Percentiles rank a stretch among this genome's conserved stretches.
phyloP scores from a whole-genome alignment of 2,797 vertebrate genomes.

The Champsocephalus gunnari region DNA sequence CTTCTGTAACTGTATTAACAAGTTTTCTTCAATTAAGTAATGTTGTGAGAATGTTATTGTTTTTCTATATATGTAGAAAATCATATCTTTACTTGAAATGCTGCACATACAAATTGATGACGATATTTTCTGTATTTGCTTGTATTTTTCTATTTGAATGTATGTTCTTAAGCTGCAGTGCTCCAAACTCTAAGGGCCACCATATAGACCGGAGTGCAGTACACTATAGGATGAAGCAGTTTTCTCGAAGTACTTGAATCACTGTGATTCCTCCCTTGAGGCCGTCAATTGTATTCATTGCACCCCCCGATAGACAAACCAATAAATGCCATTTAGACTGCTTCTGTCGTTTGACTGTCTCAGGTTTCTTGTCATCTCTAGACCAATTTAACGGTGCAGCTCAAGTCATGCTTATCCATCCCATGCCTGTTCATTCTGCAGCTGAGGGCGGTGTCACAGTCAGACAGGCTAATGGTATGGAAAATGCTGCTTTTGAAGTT shows the following conservation, averaged over 20 bases:
- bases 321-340: constrained; percentile 53
- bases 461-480: constrained; percentile 70
- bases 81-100: not conserved
- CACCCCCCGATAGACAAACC: constrained; percentile 26
- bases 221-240: not conserved
- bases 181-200: not conserved
- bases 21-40: not conserved
- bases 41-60: not conserved
- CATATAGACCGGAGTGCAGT: not conserved
- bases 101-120: not conserved
- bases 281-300: constrained; percentile 27
- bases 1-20: not conserved
- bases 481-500: constrained; percentile 66
- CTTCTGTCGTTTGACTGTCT: constrained; percentile 15
- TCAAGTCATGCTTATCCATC: constrained; percentile 5
- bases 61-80: not conserved
- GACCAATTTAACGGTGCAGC: constrained; percentile 5
- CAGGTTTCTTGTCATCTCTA: constrained; percentile 7
- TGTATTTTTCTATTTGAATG: not conserved
- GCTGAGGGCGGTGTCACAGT: constrained; percentile 12
- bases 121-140: not conserved
- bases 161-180: not conserved
- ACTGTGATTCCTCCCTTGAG: not conserved
- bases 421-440: constrained; percentile 6
- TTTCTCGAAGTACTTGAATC: constrained; percentile 4